Evolutionary conservation across 2,888 invertebrate genomes (phyloP), one percentile per base, ranked within the genome.

Genomic region (Volucella zonaria): DNA sequence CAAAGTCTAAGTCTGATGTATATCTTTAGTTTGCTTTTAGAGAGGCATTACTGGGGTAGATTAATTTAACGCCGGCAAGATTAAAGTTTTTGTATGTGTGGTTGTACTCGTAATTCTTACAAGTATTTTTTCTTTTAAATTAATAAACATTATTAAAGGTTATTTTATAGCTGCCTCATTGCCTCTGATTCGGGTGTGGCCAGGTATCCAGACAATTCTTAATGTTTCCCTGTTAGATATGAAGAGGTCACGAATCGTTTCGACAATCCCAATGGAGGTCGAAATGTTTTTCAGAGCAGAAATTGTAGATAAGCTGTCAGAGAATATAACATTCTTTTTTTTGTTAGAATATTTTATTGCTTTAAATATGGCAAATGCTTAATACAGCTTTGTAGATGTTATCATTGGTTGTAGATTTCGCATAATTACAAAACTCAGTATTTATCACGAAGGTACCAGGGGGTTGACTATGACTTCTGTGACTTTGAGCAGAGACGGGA

Each of bases 1-100:
- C 70, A 47, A 11, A 49, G 56, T 73, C 59, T 61, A n/a, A 73
- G 43, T 14, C 52, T 52, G 49, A 61, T 73, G 52, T 61, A 73
- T 52, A 23, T 9, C 8, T 40, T 59, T 11, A 68, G 56, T 23
- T 18, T 18, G 1, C 31, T 56, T 31, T 54, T 49, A 49, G n/a
- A 31, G 54, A 31, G 12, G 11, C 54, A 49, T 49, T 49, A n/a
- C 15, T 2, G 1, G 45, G 54, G 14, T 67, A 67, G 52, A 54
- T 67, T 67, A 43, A 18, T 67, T n/a, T 52, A 8, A 47, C 62
- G 10, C 45, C 62, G 47, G 45, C 10, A 9, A 49, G 31, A 62
- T 31, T 47, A 23, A 23, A 23, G 23, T 23, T 23, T 23, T 23
- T 23, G 23, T 23, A 23, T 23, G 23, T 23, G 23, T 1, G 23